Base-by-base conservation (phyloP, 2,113 vertebrate species). In the Thamnophis sirtalis region DNA sequence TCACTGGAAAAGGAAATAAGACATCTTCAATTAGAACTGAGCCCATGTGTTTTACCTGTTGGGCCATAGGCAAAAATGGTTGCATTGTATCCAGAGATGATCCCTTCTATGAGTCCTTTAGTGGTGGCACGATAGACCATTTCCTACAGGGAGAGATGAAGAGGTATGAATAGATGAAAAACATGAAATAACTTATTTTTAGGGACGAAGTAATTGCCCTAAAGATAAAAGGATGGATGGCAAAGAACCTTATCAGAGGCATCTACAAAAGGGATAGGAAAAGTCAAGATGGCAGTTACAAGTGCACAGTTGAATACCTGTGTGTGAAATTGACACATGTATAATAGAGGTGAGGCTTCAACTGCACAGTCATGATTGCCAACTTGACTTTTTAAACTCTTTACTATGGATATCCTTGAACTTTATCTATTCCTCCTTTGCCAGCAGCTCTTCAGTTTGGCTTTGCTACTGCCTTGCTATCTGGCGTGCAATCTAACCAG, bases 51-150 rank as follows among this genome's bases (percentile, higher is more conserved):
- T 95, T 97, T 90, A 99, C 98, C 98, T 91, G 98, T 99, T 91
- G 98, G 98, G 95, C 98, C 98, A 1, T 99, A 99, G 95, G 98
- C 97, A 89, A 99, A 99, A 94, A 99, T 97, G 0, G 99, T 99
- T 94, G 98, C 98, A 9, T 99, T 98, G 96, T 98, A 98, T 93
- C 99, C 98, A 0, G 98, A 99, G 91, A 99, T 98, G 94, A 99
- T 96, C 0, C 98, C 98, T 24, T 98, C 96, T 0, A 99, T 98
- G 89, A 99, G 97, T 5, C 97, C 98, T 96, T 97, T 98, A 92
- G 98, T 98, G 91, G 98, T 99, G 84, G 98, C 97, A 89, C 97
- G 96, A 92, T 99, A 99, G 89, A 99, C 98, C 84, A 98, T 98
- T 60, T 99, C 99, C 98, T 99, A 95, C 58, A 88, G 7, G 80